phyloP scores from a whole-genome alignment of 2,888 invertebrate genomes.

The Dendrolimus pini region DNA sequence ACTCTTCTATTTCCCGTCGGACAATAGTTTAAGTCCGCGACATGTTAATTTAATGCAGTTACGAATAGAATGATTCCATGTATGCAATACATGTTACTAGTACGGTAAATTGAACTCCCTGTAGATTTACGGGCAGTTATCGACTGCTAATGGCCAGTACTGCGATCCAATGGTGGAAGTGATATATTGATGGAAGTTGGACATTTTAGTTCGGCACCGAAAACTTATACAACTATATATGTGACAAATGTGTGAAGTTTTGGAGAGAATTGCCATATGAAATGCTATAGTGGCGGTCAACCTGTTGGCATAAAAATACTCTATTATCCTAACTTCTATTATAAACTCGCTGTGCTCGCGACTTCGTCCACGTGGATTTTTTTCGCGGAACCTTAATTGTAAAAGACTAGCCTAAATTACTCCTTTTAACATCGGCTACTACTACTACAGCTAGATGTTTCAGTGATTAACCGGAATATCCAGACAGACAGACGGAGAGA shows the following conservation, averaged over 20 bases:
- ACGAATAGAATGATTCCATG: not conserved
- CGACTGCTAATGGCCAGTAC: not conserved
- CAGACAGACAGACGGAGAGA: too few species aligned
- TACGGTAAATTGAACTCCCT: not conserved
- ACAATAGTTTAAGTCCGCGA: not conserved
- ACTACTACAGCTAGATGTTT: too few species aligned
- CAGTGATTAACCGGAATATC: too few species aligned
- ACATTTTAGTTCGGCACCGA: not conserved
- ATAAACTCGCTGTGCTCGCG: too few species aligned
- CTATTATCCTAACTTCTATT: too few species aligned
- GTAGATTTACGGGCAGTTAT: not conserved
- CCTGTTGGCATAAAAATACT: too few species aligned
- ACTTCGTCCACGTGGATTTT: too few species aligned
- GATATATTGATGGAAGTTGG: not conserved
- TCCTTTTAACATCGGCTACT: too few species aligned
- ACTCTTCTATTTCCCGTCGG: too few species aligned
- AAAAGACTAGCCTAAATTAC: too few species aligned
- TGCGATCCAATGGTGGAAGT: not conserved
- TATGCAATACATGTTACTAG: not conserved
- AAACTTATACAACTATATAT: not conserved
- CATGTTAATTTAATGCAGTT: not conserved
- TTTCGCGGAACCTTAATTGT: too few species aligned
- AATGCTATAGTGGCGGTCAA: too few species aligned
- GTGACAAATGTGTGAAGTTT: not conserved
- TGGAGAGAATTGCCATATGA: not conserved